phyloP scores from a whole-genome alignment of 2,797 vertebrate genomes.

The Parauchenoglanis punctatus region DNA sequence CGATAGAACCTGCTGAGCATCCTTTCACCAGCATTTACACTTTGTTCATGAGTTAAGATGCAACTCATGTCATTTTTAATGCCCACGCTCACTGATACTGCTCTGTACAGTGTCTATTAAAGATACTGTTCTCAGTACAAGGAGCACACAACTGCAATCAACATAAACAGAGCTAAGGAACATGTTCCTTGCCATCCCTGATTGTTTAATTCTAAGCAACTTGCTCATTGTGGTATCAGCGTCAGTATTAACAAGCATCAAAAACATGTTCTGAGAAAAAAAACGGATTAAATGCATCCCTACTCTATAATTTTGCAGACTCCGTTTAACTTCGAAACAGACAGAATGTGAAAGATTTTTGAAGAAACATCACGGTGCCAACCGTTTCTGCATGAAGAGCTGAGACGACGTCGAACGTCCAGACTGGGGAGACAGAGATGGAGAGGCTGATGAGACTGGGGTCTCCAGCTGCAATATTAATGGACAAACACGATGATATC shows the following conservation, averaged over 20 bases:
- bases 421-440: not conserved
- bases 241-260: not conserved
- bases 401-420: not conserved
- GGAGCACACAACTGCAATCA: not conserved
- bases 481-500: conserved; percentile 44
- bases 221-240: not conserved
- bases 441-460: conserved; percentile 20
- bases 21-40: not conserved
- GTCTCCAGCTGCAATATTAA: conserved; percentile 41
- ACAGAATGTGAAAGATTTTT: not conserved
- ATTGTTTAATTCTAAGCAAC: not conserved
- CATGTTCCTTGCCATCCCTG: not conserved
- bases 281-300: not conserved
- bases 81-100: not conserved
- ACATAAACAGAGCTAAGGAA: not conserved
- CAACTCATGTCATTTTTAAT: not conserved
- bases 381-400: not conserved
- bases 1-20: not conserved
- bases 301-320: not conserved
- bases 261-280: not conserved
- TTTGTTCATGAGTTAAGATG: not conserved
- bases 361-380: not conserved
- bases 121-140: not conserved
- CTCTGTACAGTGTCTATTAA: not conserved
- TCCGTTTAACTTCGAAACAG: not conserved